Base-by-base conservation (phyloP, 2,888 invertebrate genomes). In the Agrotis segetum region DNA sequence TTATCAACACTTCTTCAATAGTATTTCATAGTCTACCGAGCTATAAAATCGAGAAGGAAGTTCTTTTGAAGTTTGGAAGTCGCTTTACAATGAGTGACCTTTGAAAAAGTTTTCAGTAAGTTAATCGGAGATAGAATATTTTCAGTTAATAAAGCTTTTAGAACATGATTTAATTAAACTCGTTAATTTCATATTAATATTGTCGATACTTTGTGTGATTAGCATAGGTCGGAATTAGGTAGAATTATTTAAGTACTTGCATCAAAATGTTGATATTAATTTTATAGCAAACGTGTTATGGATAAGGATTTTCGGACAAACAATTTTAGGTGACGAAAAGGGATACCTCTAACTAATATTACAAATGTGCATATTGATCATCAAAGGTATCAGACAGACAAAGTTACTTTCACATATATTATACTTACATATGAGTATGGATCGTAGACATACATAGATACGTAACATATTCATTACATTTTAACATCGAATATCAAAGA, bases 401-500 rank as follows among this genome's bases (percentile, higher is more conserved):
- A 4, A 17, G 17, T 17, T n/a, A n/a, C 55, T 55, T 55, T 29
- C 0, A 29, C 55, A n/a, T 29, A 17, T 9, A 53, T 4, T 1
- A 55, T 24, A 3, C 24, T 2, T 24, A 2, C 2, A 24, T 24
- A 3, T 24, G 4, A 24, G 55, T 29, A 11, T 17, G n/a, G 13
- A 56, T 0, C 13, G n/a, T n/a, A n/a, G 17, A 1, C 1, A 40
- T n/a, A 24, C 14, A 3, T 68, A 29, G 17, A 49, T 11, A 75
- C 5, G 5, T 65, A 52, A 73, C 40, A 53, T 52, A 58, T 72
- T 65, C 72, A 59, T 58, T 73, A 64, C 14, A 34, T 65, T 66
- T 72, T 66, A 47, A 59, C 58, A 24, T 52, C 17, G 17, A 74
- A 74, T 56, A 66, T 59, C 77, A 77, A 74, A 74, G 70, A 24